phyloP scores from a whole-genome alignment of 1,140 invertebrate genomes.

The Portunus trituberculatus region DNA sequence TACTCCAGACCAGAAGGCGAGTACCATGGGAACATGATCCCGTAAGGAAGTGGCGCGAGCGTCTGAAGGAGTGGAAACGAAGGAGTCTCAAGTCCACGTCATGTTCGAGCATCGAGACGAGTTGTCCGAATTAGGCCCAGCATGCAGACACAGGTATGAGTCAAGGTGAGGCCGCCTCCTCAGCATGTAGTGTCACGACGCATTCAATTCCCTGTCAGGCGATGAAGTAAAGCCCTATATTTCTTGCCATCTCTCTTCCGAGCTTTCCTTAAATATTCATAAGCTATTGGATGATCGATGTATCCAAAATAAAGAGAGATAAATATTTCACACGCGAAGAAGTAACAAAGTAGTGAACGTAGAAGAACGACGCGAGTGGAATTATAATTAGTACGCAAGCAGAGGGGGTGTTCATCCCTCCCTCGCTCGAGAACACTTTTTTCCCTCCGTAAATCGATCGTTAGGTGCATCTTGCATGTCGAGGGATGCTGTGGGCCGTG shows the following conservation, averaged over 20 bases:
- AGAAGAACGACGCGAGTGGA: slow-evolving; percentile 31
- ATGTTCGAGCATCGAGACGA: background rate
- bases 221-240: slow-evolving; percentile 74
- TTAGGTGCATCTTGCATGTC: slow-evolving; percentile 39
- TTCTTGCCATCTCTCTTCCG: slow-evolving; percentile 61
- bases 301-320: slow-evolving; percentile 64
- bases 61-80: background rate
- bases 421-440: background rate
- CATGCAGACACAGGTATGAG: slow-evolving; percentile 72
- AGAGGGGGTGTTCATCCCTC: slow-evolving; percentile 11
- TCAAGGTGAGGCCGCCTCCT: slow-evolving; percentile 73
- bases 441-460: slow-evolving; percentile 39
- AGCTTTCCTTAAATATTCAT: slow-evolving; percentile 74
- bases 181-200: slow-evolving; percentile 73
- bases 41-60: background rate
- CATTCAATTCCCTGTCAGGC: slow-evolving; percentile 74
- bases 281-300: slow-evolving; percentile 67
- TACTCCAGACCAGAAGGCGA: background rate
- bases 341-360: slow-evolving; percentile 47
- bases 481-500: background rate
- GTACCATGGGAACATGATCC: background rate
- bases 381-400: slow-evolving; percentile 58
- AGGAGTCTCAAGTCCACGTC: slow-evolving; percentile 36
- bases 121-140: slow-evolving; percentile 74
- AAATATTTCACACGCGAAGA: slow-evolving; percentile 56